Evolutionary conservation across 2,113 vertebrate species (phyloP), one percentile per base, ranked within the genome.

Genomic region (Perca fluviatilis): DNA sequence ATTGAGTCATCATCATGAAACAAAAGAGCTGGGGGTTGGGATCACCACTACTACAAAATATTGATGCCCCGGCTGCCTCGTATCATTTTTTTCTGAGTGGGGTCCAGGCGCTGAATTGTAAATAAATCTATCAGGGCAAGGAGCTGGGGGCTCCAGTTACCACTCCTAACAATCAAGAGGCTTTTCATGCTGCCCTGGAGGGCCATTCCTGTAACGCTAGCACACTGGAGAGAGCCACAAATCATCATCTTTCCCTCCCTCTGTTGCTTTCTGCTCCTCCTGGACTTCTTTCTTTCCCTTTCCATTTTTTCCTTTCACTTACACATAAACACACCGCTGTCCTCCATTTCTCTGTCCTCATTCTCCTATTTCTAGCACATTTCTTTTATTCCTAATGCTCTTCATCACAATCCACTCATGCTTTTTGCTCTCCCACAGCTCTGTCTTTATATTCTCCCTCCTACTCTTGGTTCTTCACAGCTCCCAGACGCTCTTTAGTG

Each of bases 181-280:
- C 88, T 91, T 95, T 95, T 95, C 94, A 95, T 93, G 88, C 89
- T 89, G 94, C 95, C 95, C 95, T 91, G 84, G 95, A 95, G 95
- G 90, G 84, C 91, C 92, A 90, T 96, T 95, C 91, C 89, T 90
- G 94, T 95, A 95, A 95, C 88, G 93, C 94, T 93, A 94, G 92
- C 83, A 89, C 91, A 82, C 91, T 85, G 90, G 89, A 94, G 92
- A 94, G 90, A 90, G 86, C 86, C 91, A 94, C 94, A 95, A 95
- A 95, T 95, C 94, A 94, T 92, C 86, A n/a, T 84, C 84, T 82
- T 83, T 46, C 58, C 53, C 66, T 70, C 79, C 61, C 77, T 73
- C 77, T 54, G 65, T 63, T 13, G 15, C 23, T 12, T 71, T 49
- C 71, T 47, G 30, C 74, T 30, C 73, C 65, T 53, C 68, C 18